Base-by-base conservation (phyloP, 2,888 invertebrate species). In the Pseudococcus viburni region DNA sequence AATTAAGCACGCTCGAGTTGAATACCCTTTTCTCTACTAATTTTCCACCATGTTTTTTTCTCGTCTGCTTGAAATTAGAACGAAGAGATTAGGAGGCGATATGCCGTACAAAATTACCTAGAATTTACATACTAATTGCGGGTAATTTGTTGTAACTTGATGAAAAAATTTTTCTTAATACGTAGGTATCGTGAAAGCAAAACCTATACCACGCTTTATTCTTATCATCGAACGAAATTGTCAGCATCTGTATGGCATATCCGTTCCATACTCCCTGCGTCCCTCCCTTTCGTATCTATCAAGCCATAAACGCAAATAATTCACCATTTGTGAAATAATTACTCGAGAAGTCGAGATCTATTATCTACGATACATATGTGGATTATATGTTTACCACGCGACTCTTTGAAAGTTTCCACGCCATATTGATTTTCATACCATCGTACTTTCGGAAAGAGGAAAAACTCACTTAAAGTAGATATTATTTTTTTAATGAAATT, bases 101-200 rank as follows among this genome's bases (percentile, higher is more conserved):
- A 73, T 22, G 15, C 59, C 19, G 12, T 33, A 33, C n/a, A 73
- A 73, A 73, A 73, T 73, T 73, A 73, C 68, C 26, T 12, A 73
- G 68, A 73, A 73, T 73, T 73, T 73, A 73, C 68, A 73, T 73
- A 73, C 68, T 73, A 73, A 73, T 73, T 73, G 68, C 26, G 4
- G 12, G 68, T 33, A 73, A 73, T 73, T 73, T 73, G 12, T 73
- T 33, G 68, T 73, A 26, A 22, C 12, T 59, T 59, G 59, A 59
- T 33, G 68, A 73, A 73, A 33, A 73, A 73, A 73, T 73, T 12
- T 73, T 33, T 33, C 26, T 33, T 33, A 33, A 33, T 33, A 33
- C 26, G 26, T 33, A 33, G 26, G 59, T 59, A 59, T 19, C 68
- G 68, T 73, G 68, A 73, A 73, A 73, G 68, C 33, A 33, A 33